A percentile compares a stretch with the other conserved stretches of the same genome.
These are phyloP conservation scores for Adineta ricciae DNA, from an alignment of 2,888 invertebrate genomes.

Conservation along the genomic window DNA sequence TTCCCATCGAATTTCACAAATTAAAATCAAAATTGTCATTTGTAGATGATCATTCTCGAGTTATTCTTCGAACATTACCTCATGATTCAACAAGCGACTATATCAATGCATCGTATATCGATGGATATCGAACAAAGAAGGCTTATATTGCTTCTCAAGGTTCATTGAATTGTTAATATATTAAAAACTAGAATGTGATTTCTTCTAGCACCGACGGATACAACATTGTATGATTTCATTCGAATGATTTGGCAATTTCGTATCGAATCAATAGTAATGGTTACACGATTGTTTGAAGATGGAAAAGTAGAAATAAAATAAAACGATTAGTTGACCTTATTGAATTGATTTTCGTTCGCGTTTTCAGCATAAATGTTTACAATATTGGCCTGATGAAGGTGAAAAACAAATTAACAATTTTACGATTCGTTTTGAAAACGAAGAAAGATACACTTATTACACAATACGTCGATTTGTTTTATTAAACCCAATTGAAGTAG, in stretches of 20 bases:
- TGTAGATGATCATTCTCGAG: constrained; percentile 47
- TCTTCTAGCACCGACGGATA: constrained; percentile 48
- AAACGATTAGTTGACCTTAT: constrained; percentile 22
- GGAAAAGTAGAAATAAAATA: constrained; percentile 45
- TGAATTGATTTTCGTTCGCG: neutral
- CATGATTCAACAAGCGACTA: constrained; percentile 45
- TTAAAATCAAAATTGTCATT: neutral
- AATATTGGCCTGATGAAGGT: constrained; percentile 71
- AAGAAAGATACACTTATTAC: constrained; percentile 15
- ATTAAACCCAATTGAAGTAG: neutral
- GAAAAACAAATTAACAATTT: constrained; percentile 67
- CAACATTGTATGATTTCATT: constrained; percentile 53
- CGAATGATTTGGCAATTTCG: constrained; percentile 54
- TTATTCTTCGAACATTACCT: constrained; percentile 41
- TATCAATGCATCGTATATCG: constrained; percentile 48
- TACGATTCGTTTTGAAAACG: neutral
- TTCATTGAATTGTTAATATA: neutral
- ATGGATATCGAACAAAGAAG: constrained; percentile 36
- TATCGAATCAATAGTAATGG: constrained; percentile 51
- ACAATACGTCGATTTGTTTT: neutral
- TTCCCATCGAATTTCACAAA: neutral
- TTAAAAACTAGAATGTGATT: too few relatives aligned
- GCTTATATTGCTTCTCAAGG: constrained; percentile 30
- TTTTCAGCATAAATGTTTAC: constrained; percentile 63
- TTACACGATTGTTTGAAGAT: constrained; percentile 52